Base-by-base conservation (phyloP, 1,140 invertebrate species). In the Scaptomyza graminum region DNA sequence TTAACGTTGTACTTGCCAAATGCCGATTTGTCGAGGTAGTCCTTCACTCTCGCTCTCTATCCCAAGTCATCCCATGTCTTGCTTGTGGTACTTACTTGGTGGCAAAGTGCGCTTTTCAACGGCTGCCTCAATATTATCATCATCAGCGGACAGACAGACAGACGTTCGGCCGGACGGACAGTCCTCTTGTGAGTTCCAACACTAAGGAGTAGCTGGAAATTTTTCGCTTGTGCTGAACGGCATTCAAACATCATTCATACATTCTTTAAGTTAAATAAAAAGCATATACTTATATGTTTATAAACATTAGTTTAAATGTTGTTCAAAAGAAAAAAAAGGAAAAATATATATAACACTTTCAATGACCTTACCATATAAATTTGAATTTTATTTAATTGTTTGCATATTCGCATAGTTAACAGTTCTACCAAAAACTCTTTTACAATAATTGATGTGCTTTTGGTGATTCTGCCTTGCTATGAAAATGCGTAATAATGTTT, bases 11-110 rank as follows among this genome's bases (percentile, higher is more conserved):
- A 74, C 67, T 50, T 50, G 47, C 25, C 80, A 77, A 84, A 84
- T 84, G 81, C 69, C 73, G 80, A 84, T 85, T 85, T 84, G 70
- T 77, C 79, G 73, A 61, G 64, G 73, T 31, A 22, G 18, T 22
- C 3, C 9, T 39, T 31, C 37, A n/a, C 31, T 34, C 31, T 34
- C 31, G 6, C 8, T 34, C 31, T 34, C 31, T 34, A 0, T 34
- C 31, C 7, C 44, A 43, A 55, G 28, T 31, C 52, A 59, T 52
- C 9, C 37, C 50, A 34, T n/a, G 37, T n/a, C 11, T 37, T 15
- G 18, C 37, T 22, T 34, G 25, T 52, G 7, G 28, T 5, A 7
- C 28, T 31, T 1, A 9, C 51, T 34, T 9, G 13, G 28, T 8
- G n/a, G 8, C 50, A 34, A 34, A 13, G 9, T 54, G 51, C 51